Base-by-base conservation (phyloP, 2,113 vertebrate genomes). In the Vimba vimba region DNA sequence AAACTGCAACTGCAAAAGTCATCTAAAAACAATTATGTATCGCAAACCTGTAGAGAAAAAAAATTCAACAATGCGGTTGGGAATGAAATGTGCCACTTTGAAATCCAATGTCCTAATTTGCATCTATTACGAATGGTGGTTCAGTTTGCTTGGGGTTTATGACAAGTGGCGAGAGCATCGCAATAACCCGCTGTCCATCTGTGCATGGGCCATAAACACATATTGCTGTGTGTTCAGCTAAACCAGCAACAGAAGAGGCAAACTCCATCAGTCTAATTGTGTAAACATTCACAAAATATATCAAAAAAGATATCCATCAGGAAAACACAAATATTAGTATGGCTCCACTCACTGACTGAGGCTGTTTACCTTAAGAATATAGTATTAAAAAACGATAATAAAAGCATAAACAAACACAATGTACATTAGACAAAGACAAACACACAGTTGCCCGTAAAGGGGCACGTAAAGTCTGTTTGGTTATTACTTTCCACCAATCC, bases 181-280 rank as follows among this genome's bases (percentile, higher is more conserved):
- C 73, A 81, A 55, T 88, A 79, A 86, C 55, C 33, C 57, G 4
- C 71, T 81, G 82, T 73, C 62, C 62, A 84, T 87, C 85, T 87
- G 78, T 74, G 25, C 21, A 45, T 59, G 50, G 78, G 39, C 76
- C 59, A 86, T 86, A 66, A 47, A 74, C 66, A 62, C 78, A 80
- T 9, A 43, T 57, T 52, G 59, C 36, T 89, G 88, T 64, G 57
- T 78, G 76, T 52, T 76, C 79, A 55, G 25, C 66, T 39, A 60
- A 68, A 85, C 45, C 59, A 79, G 73, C 30, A 36, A 47, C 64
- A 69, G 62, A 19, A 82, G 80, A 19, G 47, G 30, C 27, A 69
- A 69, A 57, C 12, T 27, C 21, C 9, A 1, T 2, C 4, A 60
- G 33, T n/a, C 27, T 55, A 50, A 45, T 13, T 76, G 74, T 27